Percentiles rank a stretch among this genome's conserved stretches.
phyloP scores from a whole-genome alignment of 2,888 invertebrate genomes.

The Frankliniella intonsa region DNA sequence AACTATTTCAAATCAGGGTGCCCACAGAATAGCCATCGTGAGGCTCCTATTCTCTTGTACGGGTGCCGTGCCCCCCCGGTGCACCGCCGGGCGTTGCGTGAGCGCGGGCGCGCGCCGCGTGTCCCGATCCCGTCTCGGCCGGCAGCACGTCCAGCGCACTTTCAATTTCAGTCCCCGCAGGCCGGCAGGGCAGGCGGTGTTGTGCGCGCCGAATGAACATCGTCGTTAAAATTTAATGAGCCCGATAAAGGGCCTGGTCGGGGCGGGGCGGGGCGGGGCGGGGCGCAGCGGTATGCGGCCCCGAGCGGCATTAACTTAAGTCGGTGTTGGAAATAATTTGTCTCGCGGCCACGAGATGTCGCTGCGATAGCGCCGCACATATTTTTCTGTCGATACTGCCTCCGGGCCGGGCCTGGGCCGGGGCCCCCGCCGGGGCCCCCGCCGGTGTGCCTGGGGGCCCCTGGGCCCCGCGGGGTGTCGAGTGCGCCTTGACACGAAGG shows the following conservation, averaged over 20 bases:
- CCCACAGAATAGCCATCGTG: too few relatives aligned
- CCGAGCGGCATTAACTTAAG: not conserved
- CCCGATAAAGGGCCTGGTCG: not conserved
- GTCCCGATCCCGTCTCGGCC: too few relatives aligned
- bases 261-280: not conserved
- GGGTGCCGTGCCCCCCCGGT: too few relatives aligned
- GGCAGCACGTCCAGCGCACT: too few relatives aligned
- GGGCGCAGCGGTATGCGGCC: not conserved
- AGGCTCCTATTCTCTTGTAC: too few relatives aligned
- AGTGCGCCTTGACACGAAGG: constrained; percentile 21
- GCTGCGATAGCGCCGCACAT: not conserved
- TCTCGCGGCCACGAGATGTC: not conserved
- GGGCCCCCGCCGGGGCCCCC: not conserved
- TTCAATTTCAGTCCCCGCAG: too few relatives aligned
- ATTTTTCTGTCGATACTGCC: constrained; percentile 17
- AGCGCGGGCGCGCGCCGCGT: too few relatives aligned
- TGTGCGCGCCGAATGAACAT: too few relatives aligned
- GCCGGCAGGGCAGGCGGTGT: too few relatives aligned
- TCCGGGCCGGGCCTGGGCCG: not conserved
- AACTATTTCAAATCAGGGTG: too few relatives aligned
- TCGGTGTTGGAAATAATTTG: constrained; percentile 9
- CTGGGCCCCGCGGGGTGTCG: not conserved
- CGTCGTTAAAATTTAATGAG: too few relatives aligned
- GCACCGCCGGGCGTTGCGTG: too few relatives aligned
- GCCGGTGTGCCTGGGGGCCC: not conserved